Evolutionary conservation across 2,888 invertebrate species (phyloP).

Genomic region (Venustoraphidia nigricollis): DNA sequence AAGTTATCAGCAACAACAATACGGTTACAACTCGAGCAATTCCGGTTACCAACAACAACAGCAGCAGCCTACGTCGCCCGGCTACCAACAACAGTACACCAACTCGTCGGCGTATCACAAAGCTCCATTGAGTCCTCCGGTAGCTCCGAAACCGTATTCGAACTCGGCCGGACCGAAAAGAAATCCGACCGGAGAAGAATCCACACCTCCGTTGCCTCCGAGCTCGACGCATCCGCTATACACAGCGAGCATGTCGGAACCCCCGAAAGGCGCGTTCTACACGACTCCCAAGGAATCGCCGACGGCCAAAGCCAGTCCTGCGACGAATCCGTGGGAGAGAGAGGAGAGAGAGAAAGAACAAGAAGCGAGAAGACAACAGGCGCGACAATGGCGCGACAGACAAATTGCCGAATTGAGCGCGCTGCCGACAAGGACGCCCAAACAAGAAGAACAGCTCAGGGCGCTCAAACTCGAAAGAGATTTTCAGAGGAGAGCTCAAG

Average conservation of each 20-base stretch:
- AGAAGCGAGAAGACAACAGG: conserved; percentile 57
- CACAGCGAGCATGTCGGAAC: conserved; percentile 57
- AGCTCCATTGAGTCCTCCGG: conserved; percentile 8
- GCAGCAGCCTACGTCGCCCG: conserved; percentile 16
- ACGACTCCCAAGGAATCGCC: conserved; percentile 23
- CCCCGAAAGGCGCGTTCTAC: conserved; percentile 58
- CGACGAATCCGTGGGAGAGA: conserved; percentile 78
- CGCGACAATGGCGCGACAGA: conserved; percentile 67
- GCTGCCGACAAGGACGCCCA: conserved; percentile 49
- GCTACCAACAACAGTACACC: conserved; percentile 22
- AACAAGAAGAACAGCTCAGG: conserved; percentile 76
- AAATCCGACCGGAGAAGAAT: conserved; percentile 12
- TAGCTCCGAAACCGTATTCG: conserved; percentile 3
- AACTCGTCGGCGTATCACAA: conserved; percentile 9
- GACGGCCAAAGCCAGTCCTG: conserved; percentile 19
- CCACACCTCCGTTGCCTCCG: conserved; percentile 51
- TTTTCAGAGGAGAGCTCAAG: conserved; percentile 81
- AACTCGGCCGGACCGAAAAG: too few relatives aligned
- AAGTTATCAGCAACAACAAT: too few relatives aligned
- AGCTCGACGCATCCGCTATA: conserved; percentile 57
- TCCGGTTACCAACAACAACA: conserved; percentile 8
- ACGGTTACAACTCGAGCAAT: too few relatives aligned
- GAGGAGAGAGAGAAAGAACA: conserved; percentile 79
- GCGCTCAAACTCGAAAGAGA: conserved; percentile 86
- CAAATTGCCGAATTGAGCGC: conserved; percentile 68